Percentiles rank a stretch among this genome's conserved stretches.
phyloP scores from a whole-genome alignment of 2,113 vertebrate species.

The Microcebus murinus region DNA sequence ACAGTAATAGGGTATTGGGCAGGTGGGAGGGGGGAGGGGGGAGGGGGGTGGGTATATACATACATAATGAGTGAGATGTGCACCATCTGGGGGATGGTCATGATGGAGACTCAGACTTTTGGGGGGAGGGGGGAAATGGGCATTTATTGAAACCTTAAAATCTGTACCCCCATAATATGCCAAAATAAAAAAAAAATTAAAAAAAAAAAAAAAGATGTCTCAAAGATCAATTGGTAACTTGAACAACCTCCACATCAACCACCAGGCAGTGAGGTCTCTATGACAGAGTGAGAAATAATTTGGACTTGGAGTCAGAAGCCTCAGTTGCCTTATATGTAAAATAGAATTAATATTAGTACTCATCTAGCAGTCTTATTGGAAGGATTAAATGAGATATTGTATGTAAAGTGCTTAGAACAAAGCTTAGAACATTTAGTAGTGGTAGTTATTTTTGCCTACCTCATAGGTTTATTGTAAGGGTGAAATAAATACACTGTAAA shows the following conservation, averaged over 20 bases:
- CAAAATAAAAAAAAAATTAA: too few species aligned
- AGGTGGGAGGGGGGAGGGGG: too few species aligned
- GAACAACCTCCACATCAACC: background rate
- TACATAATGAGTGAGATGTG: too few species aligned
- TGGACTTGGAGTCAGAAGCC: background rate
- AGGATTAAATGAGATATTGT: background rate
- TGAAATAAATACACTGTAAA: background rate
- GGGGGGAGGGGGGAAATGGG: too few species aligned
- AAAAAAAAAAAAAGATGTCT: background rate
- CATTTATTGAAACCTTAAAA: too few species aligned
- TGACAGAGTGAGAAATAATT: background rate
- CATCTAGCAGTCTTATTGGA: background rate
- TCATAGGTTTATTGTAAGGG: background rate
- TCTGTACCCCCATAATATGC: too few species aligned
- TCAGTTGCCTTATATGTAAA: background rate
- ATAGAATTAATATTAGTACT: background rate
- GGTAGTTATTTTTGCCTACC: background rate
- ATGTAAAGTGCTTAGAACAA: background rate
- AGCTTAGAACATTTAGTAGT: background rate
- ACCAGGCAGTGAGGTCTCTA: background rate
- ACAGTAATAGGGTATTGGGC: too few species aligned
- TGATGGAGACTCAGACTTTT: too few species aligned
- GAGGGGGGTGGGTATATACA: too few species aligned
- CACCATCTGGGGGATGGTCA: too few species aligned
- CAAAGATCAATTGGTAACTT: background rate